Base-by-base conservation (phyloP, 2,797 vertebrate species). In the Esox lucius region DNA sequence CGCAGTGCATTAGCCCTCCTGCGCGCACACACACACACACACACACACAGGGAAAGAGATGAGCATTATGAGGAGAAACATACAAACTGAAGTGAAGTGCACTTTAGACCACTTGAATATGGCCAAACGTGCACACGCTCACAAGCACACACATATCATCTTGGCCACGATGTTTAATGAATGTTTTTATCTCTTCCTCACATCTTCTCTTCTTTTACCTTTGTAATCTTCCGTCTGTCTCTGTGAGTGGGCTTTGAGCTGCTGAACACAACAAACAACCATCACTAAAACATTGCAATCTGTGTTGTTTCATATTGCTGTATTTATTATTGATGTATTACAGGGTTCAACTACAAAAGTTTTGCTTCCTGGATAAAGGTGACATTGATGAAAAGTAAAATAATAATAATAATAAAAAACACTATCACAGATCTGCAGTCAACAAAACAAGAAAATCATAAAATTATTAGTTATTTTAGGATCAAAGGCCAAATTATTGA, bases 1-100 rank as follows among this genome's bases (percentile, higher is more conserved):
- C 85, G 95, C 93, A 96, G 94, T 95, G 95, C 95, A 97, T 97
- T 96, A 97, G 96, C 95, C 85, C 94, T 94, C 83, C 94, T 97
- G 95, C 96, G 46, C 70, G 66, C 19, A 91, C 95, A 64, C 67
- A 81, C 89, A 59, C 64, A 72, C 17, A 61, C 51, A 72, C 22
- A 65, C 72, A 68, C 64, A 46, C 42, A 46, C 42, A 46, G 42
- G 8, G 22, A 61, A 8, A 48, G 22, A 26, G 24, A 65, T 79
- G 84, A 85, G 89, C 89, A 91, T 90, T 89, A 90, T 89, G 85
- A 85, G 82, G 78, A 84, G 86, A 86, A 90, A 84, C 82, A 88
- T 88, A 89, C 86, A 90, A 86, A 89, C 87, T 90, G 90, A 88
- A 87, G 85, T 92, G 88, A 90, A 91, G 90, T 90, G 88, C 90